Percentiles rank a stretch among this genome's conserved stretches.
Evolutionary conservation across 2,888 invertebrate species (phyloP).

Genomic region (Limenitis arthemis): DNA sequence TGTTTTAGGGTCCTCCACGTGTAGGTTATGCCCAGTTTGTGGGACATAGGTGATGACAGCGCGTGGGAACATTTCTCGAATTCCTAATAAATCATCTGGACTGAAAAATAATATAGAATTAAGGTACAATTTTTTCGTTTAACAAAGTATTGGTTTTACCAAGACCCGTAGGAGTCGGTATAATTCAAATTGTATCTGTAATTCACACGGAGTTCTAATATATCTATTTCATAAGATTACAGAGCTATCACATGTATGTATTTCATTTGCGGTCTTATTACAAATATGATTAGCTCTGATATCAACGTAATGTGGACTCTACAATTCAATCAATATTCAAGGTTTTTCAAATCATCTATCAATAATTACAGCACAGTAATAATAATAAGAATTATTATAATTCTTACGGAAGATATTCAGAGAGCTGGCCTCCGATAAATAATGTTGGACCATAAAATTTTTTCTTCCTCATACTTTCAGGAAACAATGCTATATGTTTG

Average conservation of each 20-base stretch:
- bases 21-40: slow-evolving; percentile 44
- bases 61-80: slow-evolving; percentile 62
- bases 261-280: too few species aligned
- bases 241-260: too few species aligned
- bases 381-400: not conserved
- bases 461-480: slow-evolving; percentile 43
- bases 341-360: not conserved
- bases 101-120: slow-evolving; percentile 43
- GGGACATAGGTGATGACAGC: slow-evolving; percentile 47
- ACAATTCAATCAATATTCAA: not conserved
- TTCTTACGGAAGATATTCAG: slow-evolving; percentile 82
- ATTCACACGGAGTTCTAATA: too few species aligned
- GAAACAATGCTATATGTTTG: slow-evolving; percentile 74
- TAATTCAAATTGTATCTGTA: too few species aligned
- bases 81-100: slow-evolving; percentile 70
- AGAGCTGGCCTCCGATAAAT: slow-evolving; percentile 88
- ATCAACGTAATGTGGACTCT: not conserved
- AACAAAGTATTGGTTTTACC: too few species aligned
- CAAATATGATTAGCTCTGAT: too few species aligned
- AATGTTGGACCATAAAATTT: slow-evolving; percentile 77
- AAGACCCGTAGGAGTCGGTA: too few species aligned
- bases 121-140: too few species aligned
- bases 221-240: too few species aligned
- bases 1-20: slow-evolving; percentile 45
- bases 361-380: not conserved